phyloP scores from a whole-genome alignment of 2,888 invertebrate genomes.

The Dyspetes luteomarginatus region DNA sequence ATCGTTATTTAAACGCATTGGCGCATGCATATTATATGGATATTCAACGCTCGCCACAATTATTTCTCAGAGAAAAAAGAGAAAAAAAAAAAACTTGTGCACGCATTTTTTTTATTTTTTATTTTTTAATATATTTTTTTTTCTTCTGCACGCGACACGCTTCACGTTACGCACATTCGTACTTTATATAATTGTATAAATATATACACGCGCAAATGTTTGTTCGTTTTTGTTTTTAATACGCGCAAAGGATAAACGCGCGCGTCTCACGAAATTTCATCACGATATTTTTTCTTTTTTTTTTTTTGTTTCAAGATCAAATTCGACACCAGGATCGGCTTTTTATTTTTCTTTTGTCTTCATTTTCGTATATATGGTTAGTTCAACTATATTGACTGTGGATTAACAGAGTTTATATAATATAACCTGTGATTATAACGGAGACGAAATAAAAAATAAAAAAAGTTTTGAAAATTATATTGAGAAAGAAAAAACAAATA shows the following conservation, averaged over 20 bases:
- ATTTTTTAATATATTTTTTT: conserved; percentile 22
- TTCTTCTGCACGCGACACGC: conserved; percentile 24
- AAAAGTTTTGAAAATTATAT: conserved; percentile 20
- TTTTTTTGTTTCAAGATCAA: no score
- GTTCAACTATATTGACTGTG: conserved; percentile 35
- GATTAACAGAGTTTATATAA: conserved; percentile 55
- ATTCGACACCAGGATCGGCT: conserved; percentile 26
- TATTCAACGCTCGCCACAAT: conserved; percentile 55
- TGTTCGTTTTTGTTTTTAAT: no score
- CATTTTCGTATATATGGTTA: conserved; percentile 11
- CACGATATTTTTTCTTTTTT: no score
- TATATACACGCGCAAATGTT: conserved; percentile 64
- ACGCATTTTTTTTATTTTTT: conserved; percentile 34
- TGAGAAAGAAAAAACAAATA: background rate
- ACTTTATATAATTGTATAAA: conserved; percentile 59
- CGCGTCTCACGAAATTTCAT: conserved; percentile 30
- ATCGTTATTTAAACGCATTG: conserved; percentile 54
- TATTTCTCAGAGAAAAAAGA: conserved; percentile 27
- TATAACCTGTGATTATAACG: conserved; percentile 18
- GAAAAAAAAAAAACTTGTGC: conserved; percentile 51
- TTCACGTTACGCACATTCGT: conserved; percentile 55
- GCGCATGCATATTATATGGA: conserved; percentile 53
- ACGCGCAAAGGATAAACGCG: conserved; percentile 32
- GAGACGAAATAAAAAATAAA: conserved; percentile 19
- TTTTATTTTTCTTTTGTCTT: conserved; percentile 55